Percentiles rank a stretch among this genome's conserved stretches.
Conservation (phyloP, 2,797 vertebrate species). For the Lepus townsendii region DNA sequence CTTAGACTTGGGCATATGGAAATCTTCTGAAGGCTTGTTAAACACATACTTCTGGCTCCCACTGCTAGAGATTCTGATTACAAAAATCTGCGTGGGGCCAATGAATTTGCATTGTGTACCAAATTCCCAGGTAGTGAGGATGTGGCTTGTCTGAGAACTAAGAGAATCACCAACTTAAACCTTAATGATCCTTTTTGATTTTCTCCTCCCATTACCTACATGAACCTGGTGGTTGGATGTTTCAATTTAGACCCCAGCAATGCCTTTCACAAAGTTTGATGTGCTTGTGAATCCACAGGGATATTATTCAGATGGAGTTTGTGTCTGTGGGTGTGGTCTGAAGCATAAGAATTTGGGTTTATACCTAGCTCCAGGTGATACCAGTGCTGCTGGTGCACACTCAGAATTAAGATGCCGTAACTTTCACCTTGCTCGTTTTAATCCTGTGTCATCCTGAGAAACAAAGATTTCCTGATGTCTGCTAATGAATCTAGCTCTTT, state of each 20-base stretch:
- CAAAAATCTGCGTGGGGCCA: neutral
- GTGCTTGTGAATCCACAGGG: neutral
- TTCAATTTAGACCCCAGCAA: neutral
- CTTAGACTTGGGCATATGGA: neutral
- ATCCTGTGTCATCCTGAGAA: neutral
- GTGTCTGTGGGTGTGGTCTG: neutral
- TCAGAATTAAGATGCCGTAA: neutral
- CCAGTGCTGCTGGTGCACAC: neutral
- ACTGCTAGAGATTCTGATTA: neutral
- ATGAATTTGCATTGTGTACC: conserved; percentile 20
- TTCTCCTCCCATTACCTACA: neutral
- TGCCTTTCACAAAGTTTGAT: neutral
- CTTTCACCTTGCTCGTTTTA: neutral
- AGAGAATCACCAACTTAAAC: neutral
- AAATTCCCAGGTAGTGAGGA: neutral
- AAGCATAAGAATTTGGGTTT: neutral
- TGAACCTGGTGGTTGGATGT: neutral
- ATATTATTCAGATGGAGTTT: neutral
- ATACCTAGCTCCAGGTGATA: neutral
- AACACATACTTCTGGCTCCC: neutral
- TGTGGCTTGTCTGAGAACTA: neutral
- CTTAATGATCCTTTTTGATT: neutral
- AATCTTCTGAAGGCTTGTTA: neutral
- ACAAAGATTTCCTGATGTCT: neutral
- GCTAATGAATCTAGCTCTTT: neutral